Evolutionary conservation across 2,888 invertebrate genomes (phyloP).

Genomic region (Aspidiotus destructor): DNA sequence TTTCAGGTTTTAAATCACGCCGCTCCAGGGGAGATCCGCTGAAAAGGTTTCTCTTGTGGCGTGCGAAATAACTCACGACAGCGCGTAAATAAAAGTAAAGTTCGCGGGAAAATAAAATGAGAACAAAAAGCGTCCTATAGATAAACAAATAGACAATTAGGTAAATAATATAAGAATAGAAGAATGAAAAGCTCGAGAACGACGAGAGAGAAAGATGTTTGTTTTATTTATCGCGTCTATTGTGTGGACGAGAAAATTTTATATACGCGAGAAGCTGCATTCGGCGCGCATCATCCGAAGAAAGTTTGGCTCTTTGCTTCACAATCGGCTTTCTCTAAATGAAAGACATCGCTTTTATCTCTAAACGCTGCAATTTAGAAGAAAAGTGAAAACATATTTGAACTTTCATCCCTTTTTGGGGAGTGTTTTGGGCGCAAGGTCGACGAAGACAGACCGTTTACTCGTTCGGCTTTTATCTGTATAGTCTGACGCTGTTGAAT

Average conservation of each 20-base stretch:
- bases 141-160: slow-evolving; percentile 28
- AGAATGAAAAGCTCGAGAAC: slow-evolving; percentile 12
- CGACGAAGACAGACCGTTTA: not conserved
- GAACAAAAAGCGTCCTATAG: slow-evolving; percentile 21
- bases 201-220: slow-evolving; percentile 13
- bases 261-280: not conserved
- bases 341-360: slow-evolving; percentile 26
- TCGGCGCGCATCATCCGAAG: not conserved
- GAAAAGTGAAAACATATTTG: slow-evolving; percentile 29
- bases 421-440: not conserved
- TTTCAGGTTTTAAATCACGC: slow-evolving; percentile 22
- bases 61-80: not conserved
- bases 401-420: slow-evolving; percentile 22
- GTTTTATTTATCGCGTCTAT: slow-evolving; percentile 23
- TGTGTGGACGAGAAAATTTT: slow-evolving; percentile 15
- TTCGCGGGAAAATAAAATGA: slow-evolving; percentile 8
- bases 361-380: slow-evolving; percentile 25
- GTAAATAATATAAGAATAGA: slow-evolving; percentile 23
- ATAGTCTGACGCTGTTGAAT: not conserved
- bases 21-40: not conserved
- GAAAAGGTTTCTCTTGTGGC: slow-evolving; percentile 7
- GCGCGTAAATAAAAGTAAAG: not conserved
- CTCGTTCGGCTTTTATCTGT: not conserved
- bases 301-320: slow-evolving; percentile 13
- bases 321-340: slow-evolving; percentile 18